A percentile compares a stretch with the other conserved stretches of the same genome.
phyloP scores from a whole-genome alignment of 2,113 vertebrate genomes.

The Gallinago jamesoni region DNA sequence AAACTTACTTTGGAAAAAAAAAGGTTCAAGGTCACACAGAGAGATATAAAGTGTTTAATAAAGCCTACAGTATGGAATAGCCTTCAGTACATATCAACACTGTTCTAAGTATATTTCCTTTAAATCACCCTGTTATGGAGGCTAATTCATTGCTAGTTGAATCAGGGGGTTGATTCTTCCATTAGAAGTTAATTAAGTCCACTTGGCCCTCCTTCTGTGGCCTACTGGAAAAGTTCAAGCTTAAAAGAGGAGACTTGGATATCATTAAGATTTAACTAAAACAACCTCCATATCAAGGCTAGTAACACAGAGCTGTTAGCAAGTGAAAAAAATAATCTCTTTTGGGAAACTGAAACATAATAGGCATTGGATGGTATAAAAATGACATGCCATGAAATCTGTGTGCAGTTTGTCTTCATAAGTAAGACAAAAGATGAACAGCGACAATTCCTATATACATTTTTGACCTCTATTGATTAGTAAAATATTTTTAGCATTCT shows the following conservation, averaged over 20 bases:
- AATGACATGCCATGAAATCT: neutral
- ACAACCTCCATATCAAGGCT: neutral
- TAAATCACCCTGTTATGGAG: neutral
- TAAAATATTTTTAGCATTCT: neutral
- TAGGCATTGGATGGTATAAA: neutral
- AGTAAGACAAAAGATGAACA: neutral
- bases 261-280: neutral
- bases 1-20: neutral
- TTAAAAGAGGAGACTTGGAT: neutral
- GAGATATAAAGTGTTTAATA: neutral
- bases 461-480: neutral
- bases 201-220: fast-evolving
- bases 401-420: neutral
- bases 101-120: neutral
- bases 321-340: neutral
- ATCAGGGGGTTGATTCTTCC: neutral
- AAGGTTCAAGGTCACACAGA: neutral
- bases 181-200: neutral
- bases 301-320: neutral
- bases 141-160: neutral
- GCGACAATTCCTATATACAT: neutral
- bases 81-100: neutral
- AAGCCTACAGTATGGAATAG: neutral
- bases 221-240: neutral
- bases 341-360: neutral